These are phyloP conservation scores for Parnassius mnemosyne DNA, from an alignment of 2,888 invertebrate species.

Conservation along the genomic window DNA sequence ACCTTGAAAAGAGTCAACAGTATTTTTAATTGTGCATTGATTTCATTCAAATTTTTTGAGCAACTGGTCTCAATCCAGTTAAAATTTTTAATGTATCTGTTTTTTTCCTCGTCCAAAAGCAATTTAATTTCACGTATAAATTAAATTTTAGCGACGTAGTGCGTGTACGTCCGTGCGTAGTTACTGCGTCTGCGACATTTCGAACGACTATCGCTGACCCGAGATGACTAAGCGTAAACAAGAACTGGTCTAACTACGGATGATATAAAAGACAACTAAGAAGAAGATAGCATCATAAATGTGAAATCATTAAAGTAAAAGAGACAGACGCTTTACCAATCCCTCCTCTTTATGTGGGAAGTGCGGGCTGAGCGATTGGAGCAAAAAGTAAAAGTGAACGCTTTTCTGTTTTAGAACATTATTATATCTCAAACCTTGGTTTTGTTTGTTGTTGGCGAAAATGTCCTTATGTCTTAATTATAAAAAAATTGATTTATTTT, in stretches of 20 bases:
- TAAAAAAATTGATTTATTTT: no score
- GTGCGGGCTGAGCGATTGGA: constrained; percentile 55
- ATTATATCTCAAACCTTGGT: constrained; percentile 40
- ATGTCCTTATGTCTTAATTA: neutral
- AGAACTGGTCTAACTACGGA: constrained; percentile 57
- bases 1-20: no score
- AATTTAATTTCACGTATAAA: neutral
- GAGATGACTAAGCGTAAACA: constrained; percentile 65
- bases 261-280: constrained; percentile 49
- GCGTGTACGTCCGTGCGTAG: neutral
- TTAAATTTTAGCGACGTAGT: neutral
- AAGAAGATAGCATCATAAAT: constrained; percentile 41
- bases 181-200: constrained; percentile 56
- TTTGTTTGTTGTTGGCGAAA: neutral
- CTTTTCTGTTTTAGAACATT: constrained; percentile 41
- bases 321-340: constrained; percentile 43
- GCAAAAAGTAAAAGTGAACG: constrained; percentile 72
- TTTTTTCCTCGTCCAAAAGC: neutral
- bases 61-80: no score
- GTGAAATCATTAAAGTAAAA: constrained; percentile 34
- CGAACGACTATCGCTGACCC: constrained; percentile 61
- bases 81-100: no score
- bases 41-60: no score
- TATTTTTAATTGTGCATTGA: no score
- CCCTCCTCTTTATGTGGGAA: constrained; percentile 59